A percentile compares a stretch with the other conserved stretches of the same genome.
Evolutionary conservation across 2,797 vertebrate genomes (phyloP).

Genomic region (Acomys russatus): DNA sequence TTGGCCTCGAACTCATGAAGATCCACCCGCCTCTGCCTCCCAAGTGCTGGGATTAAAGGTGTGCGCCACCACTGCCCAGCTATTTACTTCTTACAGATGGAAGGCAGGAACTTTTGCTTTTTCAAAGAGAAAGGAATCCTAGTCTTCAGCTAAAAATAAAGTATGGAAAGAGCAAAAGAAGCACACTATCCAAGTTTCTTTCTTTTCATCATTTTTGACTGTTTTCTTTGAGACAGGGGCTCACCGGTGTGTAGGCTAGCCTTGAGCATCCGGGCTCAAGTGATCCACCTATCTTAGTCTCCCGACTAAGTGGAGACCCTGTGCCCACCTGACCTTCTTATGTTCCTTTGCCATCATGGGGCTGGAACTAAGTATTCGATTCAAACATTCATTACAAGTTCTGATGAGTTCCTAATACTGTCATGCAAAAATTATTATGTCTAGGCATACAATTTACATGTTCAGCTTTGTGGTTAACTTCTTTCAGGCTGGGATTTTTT

Average conservation of each 20-base stretch:
- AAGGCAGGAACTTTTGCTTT: slow-evolving; percentile 31
- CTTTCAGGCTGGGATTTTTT: slow-evolving; percentile 8
- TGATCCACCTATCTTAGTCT: not conserved
- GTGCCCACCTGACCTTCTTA: not conserved
- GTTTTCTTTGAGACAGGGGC: not conserved
- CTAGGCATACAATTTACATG: not conserved
- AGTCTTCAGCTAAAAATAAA: slow-evolving; percentile 64
- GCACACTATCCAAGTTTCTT: slow-evolving; percentile 6
- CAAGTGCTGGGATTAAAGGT: too few relatives aligned
- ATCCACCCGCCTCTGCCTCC: too few relatives aligned
- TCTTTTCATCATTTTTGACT: slow-evolving; percentile 51
- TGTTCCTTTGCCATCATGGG: not conserved
- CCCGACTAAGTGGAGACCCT: not conserved
- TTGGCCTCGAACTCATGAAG: too few relatives aligned
- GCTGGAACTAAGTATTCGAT: not conserved
- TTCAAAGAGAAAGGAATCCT: slow-evolving; percentile 47
- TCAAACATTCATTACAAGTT: slow-evolving; percentile 47
- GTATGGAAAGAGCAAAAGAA: not conserved
- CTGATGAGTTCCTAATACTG: slow-evolving; percentile 25
- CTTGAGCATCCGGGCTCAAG: not conserved
- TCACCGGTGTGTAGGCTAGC: not conserved
- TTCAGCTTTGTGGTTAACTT: slow-evolving; percentile 22
- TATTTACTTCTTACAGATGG: not conserved
- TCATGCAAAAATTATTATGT: slow-evolving; percentile 28
- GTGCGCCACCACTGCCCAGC: too few relatives aligned